Base-by-base conservation (phyloP, 2,797 vertebrate genomes). In the Rhinoraja longicauda region DNA sequence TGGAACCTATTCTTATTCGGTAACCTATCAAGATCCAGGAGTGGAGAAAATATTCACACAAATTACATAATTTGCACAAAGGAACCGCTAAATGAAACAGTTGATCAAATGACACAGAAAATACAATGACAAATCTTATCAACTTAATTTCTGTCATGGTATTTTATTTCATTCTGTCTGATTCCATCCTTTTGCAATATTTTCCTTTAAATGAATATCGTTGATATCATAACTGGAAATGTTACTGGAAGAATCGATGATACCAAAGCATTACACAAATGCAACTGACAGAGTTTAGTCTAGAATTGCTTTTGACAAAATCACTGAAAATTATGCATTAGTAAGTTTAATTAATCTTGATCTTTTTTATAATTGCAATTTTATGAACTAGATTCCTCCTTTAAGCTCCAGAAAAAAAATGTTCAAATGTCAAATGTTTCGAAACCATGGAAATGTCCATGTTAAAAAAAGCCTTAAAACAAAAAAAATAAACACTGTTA, bases 1-100 rank as follows among this genome's bases (percentile, higher is more conserved):
- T 99, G 94, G 98, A 99, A 94, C 98, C 98, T 94, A 99, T 94
- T 12, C 98, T 96, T 95, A 99, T 97, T 76, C 98, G 97, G 94
- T 99, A 99, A 93, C 98, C 98, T 99, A 93, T 67, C 72, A 39
- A 45, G 13, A 39, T 70, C 24, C 67, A 72, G 72, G 70, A 73
- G 36, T 70, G 29, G 24, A 73, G 0, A 86, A 86, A 73, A 24
- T 26, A 72, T 19, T 90, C 86, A 45, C 17, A n/a, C 45, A n/a
- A 29, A 62, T 26, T 26, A 86, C 45, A 12, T 39, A 53, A 75
- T 73, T 53, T 17, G 70, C 21, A 90, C 19, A 90, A 19, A 70
- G 9, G 59, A 36, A 67, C 76, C 78, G 36, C 29, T 21, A 90
- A 67, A 64, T 17, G 90, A n/a, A 32, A 21, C 24, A 17, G 45